Percentiles rank a stretch among this genome's conserved stretches.
Conservation (phyloP, 2,113 vertebrate species). For the Kobus ellipsiprymnus region DNA sequence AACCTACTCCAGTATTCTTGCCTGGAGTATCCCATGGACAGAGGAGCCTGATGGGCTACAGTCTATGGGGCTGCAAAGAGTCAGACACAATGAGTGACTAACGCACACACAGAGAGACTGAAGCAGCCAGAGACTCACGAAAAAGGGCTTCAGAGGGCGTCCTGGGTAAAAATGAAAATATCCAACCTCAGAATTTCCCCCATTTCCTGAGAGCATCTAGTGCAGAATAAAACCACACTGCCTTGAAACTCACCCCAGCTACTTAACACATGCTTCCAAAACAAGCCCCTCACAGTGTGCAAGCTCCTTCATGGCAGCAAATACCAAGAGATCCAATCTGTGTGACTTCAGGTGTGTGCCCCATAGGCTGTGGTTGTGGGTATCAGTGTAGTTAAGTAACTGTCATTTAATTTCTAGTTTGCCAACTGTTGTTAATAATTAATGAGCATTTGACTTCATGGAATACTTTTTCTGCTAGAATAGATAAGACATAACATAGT, state of each 20-base stretch:
- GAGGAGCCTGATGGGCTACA: not conserved
- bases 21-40: not conserved
- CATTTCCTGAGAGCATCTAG: not conserved
- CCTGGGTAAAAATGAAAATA: not conserved
- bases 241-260: not conserved
- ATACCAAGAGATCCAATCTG: not conserved
- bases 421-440: not conserved
- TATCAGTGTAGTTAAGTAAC: not conserved
- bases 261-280: not conserved
- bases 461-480: not conserved
- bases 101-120: not conserved
- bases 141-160: not conserved
- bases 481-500: not conserved
- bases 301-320: not conserved
- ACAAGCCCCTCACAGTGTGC: not conserved
- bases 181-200: not conserved
- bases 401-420: not conserved
- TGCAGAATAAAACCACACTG: not conserved
- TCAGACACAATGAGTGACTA: not conserved
- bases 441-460: not conserved
- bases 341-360: not conserved
- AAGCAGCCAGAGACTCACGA: not conserved
- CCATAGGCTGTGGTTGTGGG: not conserved
- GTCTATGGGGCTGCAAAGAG: not conserved
- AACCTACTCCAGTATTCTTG: not conserved